phyloP scores from a whole-genome alignment of 1,140 invertebrate genomes.

The Drosophila subpulchrella region DNA sequence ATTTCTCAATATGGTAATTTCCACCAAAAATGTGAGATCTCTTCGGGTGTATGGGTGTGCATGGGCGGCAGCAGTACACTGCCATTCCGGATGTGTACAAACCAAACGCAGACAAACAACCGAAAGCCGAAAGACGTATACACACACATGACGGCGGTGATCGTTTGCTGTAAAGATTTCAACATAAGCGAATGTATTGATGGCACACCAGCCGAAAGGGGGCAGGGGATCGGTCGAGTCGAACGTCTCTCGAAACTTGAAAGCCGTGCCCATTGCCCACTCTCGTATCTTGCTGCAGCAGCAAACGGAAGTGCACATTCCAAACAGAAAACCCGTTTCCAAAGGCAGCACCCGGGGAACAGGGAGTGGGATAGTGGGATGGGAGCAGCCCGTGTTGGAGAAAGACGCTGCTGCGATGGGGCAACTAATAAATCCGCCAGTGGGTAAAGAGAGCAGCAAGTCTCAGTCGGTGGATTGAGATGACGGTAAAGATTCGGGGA shows the following conservation, averaged over 20 bases:
- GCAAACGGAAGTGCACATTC: conserved; percentile 84
- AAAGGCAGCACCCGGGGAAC: conserved; percentile 43
- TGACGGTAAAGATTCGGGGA: neutral
- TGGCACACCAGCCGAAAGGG: conserved; percentile 54
- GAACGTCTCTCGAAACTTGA: conserved; percentile 75
- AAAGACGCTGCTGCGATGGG: conserved; percentile 61
- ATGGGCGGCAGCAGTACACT: conserved; percentile 58
- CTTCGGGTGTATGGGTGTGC: conserved; percentile 42
- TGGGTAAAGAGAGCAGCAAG: conserved; percentile 83
- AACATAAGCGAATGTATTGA: conserved; percentile 68
- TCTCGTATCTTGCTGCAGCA: conserved; percentile 61
- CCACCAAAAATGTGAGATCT: conserved; percentile 64
- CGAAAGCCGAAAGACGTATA: conserved; percentile 30
- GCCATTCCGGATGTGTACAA: conserved; percentile 80
- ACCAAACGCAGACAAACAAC: conserved; percentile 51
- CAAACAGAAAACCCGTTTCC: conserved; percentile 78
- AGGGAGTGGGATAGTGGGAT: conserved; percentile 1
- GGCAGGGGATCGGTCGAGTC: conserved; percentile 19
- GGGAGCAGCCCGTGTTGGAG: conserved; percentile 50
- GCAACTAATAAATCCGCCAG: conserved; percentile 81
- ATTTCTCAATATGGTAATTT: conserved; percentile 83
- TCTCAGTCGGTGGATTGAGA: conserved; percentile 33
- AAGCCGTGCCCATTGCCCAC: conserved; percentile 77
- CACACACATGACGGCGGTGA: conserved; percentile 36
- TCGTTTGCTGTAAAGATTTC: conserved; percentile 61